phyloP scores from a whole-genome alignment of 37 sponge, comb jelly and placozoan species.

The Lycopodina hypogea region DNA sequence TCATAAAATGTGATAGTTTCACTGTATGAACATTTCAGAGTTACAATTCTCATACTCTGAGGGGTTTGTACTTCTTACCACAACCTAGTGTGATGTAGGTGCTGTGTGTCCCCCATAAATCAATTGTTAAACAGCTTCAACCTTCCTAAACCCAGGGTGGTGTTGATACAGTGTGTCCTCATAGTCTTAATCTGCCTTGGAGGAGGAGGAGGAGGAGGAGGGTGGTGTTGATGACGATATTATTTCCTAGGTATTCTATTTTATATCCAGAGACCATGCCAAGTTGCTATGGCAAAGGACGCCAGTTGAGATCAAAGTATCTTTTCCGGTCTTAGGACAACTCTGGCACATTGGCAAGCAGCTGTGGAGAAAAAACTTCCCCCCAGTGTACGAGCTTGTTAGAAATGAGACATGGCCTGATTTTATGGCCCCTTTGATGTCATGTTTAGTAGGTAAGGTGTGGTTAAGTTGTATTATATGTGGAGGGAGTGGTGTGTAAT shows the following conservation, averaged over 20 bases:
- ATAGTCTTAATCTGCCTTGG: too few relatives aligned
- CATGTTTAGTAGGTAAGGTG: conserved; percentile 45
- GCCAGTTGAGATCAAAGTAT: conserved; percentile 45
- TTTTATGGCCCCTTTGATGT: conserved; percentile 54
- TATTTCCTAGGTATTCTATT: background rate
- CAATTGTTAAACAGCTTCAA: background rate
- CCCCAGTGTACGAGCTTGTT: conserved; percentile 46
- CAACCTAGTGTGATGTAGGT: background rate
- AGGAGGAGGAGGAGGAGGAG: too few relatives aligned
- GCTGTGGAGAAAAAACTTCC: conserved; percentile 69
- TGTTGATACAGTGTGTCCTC: background rate
- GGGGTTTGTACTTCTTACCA: too few relatives aligned
- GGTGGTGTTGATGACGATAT: too few relatives aligned
- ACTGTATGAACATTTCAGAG: too few relatives aligned
- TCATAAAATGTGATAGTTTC: too few relatives aligned
- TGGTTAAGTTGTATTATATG: background rate
- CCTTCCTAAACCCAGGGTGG: background rate
- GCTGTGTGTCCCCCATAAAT: background rate
- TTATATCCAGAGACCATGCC: conserved; percentile 59
- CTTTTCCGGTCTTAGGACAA: conserved; percentile 38
- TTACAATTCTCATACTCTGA: too few relatives aligned
- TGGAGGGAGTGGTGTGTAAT: background rate
- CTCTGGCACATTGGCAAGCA: conserved; percentile 81
- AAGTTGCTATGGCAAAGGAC: conserved; percentile 79
- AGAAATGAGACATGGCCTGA: conserved; percentile 61